A percentile compares a stretch with the other conserved stretches of the same genome.
These are phyloP conservation scores for Ormia ochracea DNA, from an alignment of 2,888 invertebrate species.

Conservation along the genomic window DNA sequence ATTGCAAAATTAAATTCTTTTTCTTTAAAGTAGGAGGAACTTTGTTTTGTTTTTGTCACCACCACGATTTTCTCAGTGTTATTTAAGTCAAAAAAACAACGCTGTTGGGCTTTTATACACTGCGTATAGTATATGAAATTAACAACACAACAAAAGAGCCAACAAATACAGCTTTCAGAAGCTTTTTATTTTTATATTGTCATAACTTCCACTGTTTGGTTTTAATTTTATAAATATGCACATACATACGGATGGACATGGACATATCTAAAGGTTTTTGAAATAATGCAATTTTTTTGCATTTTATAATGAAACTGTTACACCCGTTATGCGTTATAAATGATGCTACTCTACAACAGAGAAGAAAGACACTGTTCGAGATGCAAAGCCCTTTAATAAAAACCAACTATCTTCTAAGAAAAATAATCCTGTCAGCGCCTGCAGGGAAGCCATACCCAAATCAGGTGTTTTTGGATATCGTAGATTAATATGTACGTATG, in stretches of 20 bases:
- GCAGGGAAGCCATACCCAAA: no score
- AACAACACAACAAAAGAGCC: slow-evolving; percentile 29
- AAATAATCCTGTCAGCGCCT: no score
- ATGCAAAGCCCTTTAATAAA: background rate
- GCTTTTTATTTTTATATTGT: slow-evolving; percentile 27
- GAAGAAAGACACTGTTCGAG: background rate
- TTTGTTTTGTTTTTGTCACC: slow-evolving; percentile 37
- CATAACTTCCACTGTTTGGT: background rate
- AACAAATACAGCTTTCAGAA: slow-evolving; percentile 41
- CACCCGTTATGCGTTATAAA: background rate
- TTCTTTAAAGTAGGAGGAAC: background rate
- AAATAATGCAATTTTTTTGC: slow-evolving; percentile 4
- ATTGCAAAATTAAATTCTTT: background rate
- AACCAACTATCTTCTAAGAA: background rate
- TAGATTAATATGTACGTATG: no score
- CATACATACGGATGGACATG: no score
- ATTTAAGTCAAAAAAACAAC: slow-evolving; percentile 41
- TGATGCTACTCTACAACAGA: background rate
- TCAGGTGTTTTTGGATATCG: no score
- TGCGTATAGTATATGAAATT: slow-evolving; percentile 49
- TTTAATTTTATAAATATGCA: background rate
- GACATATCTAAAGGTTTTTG: background rate
- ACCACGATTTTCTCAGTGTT: slow-evolving; percentile 38
- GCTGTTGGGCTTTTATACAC: slow-evolving; percentile 55
- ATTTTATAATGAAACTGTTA: background rate